Base-by-base conservation (phyloP, 2,797 vertebrate genomes). In the Coregonus sp. region DNA sequence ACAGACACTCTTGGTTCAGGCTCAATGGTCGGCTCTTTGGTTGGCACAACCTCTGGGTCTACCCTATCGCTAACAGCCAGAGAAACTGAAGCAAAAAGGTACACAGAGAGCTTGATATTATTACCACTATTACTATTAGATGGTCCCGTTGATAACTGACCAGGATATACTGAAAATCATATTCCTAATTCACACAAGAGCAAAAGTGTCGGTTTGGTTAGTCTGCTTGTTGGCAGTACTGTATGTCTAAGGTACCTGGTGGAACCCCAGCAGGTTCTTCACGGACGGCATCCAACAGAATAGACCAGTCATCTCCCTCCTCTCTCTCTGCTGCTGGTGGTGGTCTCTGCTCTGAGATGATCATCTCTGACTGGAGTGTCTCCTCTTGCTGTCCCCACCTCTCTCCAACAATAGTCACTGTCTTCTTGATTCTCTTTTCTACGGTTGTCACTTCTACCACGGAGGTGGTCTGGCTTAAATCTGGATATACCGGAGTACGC, bases 281-380 rank as follows among this genome's bases (percentile, higher is more conserved):
- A 56, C 63, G 65, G 35, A 82, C 18, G 69, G 79, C 11, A 78
- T 87, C 77, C 3, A 90, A 89, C 77, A 81, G 37, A 14, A 4
- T 1, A 69, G 85, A 88, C 90, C 91, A 92, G 81, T 90, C 89
- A 29, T 92, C 89, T 54, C 75, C 83, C 52, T 59, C 77, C 73
- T 65, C 76, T 70, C 75, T 84, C 63, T 86, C 86, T 56, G 78
- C 73, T 25, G 25, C 25, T 25, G 25, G 25, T 0, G 47, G 74
- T 1, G 37, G 33, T 31, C 71, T 20, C 12, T 40, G 6, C 70
- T 77, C 72, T 74, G 85, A 50, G 70, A 79, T 0, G 4, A 37
- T 81, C 75, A 89, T 76, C 77, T 80, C 75, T 12, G 86, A 86
- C 82, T 74, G 89, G 25, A 4, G 37, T 7, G 7, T 40, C 37